Evolutionary conservation across 2,888 invertebrate species (phyloP), one percentile per base, ranked within the genome.

Genomic region (Brachynemurus nebulosus): DNA sequence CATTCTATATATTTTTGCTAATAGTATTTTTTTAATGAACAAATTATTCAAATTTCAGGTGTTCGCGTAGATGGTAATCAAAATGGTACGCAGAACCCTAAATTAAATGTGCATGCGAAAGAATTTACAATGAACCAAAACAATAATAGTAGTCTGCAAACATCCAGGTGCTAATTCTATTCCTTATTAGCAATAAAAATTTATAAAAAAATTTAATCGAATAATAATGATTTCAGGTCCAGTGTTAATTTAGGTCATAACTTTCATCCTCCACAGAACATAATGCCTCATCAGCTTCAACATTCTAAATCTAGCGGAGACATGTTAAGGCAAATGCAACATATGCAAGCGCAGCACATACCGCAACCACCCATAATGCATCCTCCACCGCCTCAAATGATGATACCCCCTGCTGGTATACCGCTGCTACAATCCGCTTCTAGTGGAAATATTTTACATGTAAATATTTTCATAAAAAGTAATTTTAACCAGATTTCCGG

Each of bases 21-120:
- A n/a, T n/a, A n/a, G n/a, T n/a, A n/a, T n/a, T n/a, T n/a, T 23
- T 17, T 14, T 12, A 35, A 27, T 34, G 35, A 34, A 42, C 42
- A 21, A 34, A 17, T 42, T 18, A 20, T 17, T 19, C 18, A 8
- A 37, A 17, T 44, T 37, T 18, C 14, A 34, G 42, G 34, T 35
- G 50, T 52, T 14, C 51, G 54, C n/a, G 40, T 48, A 23, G 54
- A 54, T 42, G 50, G 48, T 35, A 30, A 47, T 12, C 48, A 44
- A 17, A 44, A 44, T 33, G 44, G 44, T 30, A 17, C 17, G 9
- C 21, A 20, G 17, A 79, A 78, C 57, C 62, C 62, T 62, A 80
- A 80, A 66, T 71, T 89, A 55, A 89, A 89, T 65, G 86, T 86
- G 52, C 83, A 88, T 68, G 89, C 89, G 48, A 86, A 86, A 70